These are phyloP conservation scores for Zapus hudsonius DNA, from an alignment of 2,113 vertebrate species.

Conservation along the genomic window DNA sequence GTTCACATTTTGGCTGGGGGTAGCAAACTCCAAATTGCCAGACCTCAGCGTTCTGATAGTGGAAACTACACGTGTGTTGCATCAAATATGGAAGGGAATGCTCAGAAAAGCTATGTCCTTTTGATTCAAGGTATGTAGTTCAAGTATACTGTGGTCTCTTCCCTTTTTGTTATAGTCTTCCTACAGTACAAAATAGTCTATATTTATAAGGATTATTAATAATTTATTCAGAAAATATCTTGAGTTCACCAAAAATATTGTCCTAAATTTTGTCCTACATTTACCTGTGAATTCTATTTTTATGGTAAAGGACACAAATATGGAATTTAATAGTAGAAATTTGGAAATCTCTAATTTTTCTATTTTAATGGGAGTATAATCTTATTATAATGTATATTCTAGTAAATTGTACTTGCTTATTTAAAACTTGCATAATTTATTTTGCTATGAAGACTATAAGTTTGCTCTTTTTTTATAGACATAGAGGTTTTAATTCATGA, in stretches of 20 bases:
- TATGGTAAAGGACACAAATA: not conserved
- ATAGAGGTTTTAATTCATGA: not conserved
- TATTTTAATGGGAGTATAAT: not conserved
- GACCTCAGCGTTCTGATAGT: slow-evolving; percentile 90
- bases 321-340: not conserved
- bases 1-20: slow-evolving; percentile 95
- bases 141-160: not conserved
- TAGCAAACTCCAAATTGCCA: slow-evolving; percentile 93
- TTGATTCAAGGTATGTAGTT: slow-evolving; percentile 90
- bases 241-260: not conserved
- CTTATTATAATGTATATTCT: not conserved
- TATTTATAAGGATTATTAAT: not conserved
- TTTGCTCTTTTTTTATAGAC: not conserved
- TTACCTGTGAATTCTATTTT: slow-evolving; percentile 41
- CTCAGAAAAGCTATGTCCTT: slow-evolving; percentile 92
- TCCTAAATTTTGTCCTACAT: not conserved
- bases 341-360: not conserved
- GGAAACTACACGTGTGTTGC: slow-evolving; percentile 93
- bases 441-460: not conserved
- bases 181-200: not conserved
- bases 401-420: not conserved
- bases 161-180: not conserved
- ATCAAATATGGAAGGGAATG: slow-evolving; percentile 93
- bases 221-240: not conserved
- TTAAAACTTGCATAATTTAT: slow-evolving; percentile 34